These are phyloP conservation scores for Cynopterus sphinx DNA, from an alignment of 2,797 vertebrate genomes.

Conservation along the genomic window DNA sequence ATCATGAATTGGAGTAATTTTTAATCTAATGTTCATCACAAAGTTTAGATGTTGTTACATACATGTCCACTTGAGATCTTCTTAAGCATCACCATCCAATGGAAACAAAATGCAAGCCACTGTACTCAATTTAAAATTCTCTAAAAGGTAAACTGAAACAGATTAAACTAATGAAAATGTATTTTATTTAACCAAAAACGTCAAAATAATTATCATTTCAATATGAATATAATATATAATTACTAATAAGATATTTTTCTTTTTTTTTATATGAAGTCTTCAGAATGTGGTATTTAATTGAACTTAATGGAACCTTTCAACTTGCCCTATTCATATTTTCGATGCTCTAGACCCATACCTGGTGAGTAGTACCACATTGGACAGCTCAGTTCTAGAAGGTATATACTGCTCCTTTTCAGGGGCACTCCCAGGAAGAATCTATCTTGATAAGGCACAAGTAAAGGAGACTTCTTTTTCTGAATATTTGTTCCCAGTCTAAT, in stretches of 20 bases:
- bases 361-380: neutral
- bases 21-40: neutral
- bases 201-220: neutral
- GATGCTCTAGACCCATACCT: neutral
- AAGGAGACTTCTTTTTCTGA: neutral
- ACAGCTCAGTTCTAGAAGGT: neutral
- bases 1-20: neutral
- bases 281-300: neutral
- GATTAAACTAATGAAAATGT: neutral
- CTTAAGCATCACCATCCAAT: too few relatives aligned
- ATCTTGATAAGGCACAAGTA: neutral
- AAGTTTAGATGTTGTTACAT: neutral
- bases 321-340: neutral
- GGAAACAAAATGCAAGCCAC: neutral
- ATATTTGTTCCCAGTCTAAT: neutral
- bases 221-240: neutral
- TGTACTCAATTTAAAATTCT: neutral
- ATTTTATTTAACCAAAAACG: neutral
- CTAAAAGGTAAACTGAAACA: neutral
- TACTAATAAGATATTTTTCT: neutral
- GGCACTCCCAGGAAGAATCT: neutral
- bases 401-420: neutral
- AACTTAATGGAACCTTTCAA: rapidly evolving
- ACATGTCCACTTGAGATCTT: neutral
- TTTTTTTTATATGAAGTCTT: neutral